Conservation (phyloP, 1,140 invertebrate genomes). For the Apis dorsata region DNA sequence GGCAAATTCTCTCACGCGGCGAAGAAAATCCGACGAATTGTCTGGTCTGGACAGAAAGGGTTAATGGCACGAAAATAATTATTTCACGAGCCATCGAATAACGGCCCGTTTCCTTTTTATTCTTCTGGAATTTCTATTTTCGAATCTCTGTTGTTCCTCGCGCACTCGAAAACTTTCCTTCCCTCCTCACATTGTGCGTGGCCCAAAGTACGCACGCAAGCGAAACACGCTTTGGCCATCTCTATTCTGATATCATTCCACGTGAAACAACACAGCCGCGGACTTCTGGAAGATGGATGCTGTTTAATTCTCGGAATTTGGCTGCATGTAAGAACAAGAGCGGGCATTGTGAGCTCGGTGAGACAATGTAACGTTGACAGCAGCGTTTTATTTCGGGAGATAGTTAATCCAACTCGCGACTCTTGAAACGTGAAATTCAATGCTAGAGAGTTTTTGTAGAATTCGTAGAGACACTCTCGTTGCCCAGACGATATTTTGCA, state of each 20-base stretch:
- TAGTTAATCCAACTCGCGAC: conserved; percentile 12
- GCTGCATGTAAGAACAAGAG: neutral
- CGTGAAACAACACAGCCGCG: neutral
- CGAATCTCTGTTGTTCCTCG: conserved; percentile 15
- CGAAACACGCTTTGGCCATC: neutral
- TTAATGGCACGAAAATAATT: conserved; percentile 20
- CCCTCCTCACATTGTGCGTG: no score
- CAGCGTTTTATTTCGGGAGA: conserved; percentile 8
- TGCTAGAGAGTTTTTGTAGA: neutral
- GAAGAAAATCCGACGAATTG: neutral
- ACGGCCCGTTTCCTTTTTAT: conserved; percentile 10
- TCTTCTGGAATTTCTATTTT: no score
- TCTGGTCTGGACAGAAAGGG: neutral
- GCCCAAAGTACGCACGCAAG: no score
- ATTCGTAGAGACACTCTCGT: neutral
- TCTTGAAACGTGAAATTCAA: neutral
- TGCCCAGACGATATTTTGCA: neutral
- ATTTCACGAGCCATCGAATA: neutral
- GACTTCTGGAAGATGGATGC: neutral
- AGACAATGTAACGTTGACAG: conserved; percentile 37
- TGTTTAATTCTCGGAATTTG: conserved; percentile 11
- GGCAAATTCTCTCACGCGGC: neutral
- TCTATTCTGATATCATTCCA: conserved; percentile 30
- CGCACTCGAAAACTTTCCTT: neutral
- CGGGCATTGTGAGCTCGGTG: neutral